These are phyloP conservation scores for Scortum barcoo DNA, from an alignment of 2,113 vertebrate genomes.

Conservation along the genomic window DNA sequence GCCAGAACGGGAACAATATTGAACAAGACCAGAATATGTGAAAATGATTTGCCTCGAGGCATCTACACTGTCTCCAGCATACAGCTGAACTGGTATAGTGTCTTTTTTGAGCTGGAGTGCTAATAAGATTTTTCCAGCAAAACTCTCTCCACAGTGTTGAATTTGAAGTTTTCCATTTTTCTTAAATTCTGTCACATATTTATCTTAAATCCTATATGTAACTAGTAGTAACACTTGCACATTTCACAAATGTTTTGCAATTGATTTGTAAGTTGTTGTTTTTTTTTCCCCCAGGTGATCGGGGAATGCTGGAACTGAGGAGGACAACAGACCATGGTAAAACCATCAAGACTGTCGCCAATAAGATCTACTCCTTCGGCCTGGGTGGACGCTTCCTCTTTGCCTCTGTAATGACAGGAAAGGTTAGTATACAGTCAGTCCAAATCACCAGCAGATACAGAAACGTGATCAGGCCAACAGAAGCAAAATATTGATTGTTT, in stretches of 20 bases:
- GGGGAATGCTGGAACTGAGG: slow-evolving; percentile 87
- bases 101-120: no score
- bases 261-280: background rate
- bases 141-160: no score
- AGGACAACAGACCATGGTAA: slow-evolving; percentile 89
- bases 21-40: no score
- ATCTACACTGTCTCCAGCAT: no score
- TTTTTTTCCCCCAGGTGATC: slow-evolving; percentile 82
- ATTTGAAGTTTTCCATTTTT: no score
- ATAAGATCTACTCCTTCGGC: slow-evolving; percentile 92
- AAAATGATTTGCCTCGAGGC: no score
- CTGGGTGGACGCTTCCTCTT: slow-evolving; percentile 93
- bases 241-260: background rate
- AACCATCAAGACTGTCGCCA: slow-evolving; percentile 87
- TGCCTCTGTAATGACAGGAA: slow-evolving; percentile 93
- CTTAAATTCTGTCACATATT: background rate
- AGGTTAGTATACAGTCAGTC: slow-evolving; percentile 77
- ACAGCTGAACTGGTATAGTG: no score
- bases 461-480: slow-evolving; percentile 21
- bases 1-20: no score
- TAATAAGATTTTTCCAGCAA: no score
- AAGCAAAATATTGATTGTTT: background rate
- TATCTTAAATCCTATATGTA: background rate
- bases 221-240: background rate
- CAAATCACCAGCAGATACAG: background rate